Evolutionary conservation across 2,113 vertebrate species (phyloP).

Genomic region (Ariopsis seemanni): DNA sequence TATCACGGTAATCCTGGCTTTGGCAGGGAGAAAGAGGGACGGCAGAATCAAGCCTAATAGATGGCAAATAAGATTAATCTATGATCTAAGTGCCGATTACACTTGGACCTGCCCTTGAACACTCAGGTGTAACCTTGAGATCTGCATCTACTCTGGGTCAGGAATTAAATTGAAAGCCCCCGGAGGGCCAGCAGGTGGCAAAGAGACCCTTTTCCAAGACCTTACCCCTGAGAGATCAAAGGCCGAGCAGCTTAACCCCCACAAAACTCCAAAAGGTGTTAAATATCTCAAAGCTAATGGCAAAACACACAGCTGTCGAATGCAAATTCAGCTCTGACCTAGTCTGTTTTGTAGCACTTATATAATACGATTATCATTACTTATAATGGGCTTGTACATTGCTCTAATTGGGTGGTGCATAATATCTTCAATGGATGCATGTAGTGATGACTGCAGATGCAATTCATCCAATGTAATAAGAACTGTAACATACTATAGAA

Average conservation of each 20-base stretch:
- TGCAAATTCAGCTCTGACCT: constrained; percentile 57
- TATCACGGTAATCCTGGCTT: constrained; percentile 99
- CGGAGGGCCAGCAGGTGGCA: constrained; percentile 76
- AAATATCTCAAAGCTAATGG: constrained; percentile 72
- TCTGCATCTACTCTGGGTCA: constrained; percentile 89
- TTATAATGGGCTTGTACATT: background rate
- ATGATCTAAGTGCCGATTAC: constrained; percentile 99
- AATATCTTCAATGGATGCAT: background rate
- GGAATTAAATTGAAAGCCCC: constrained; percentile 95
- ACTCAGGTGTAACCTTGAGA: constrained; percentile 99
- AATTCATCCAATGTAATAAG: background rate
- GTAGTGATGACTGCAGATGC: background rate
- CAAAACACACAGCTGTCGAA: constrained; percentile 50
- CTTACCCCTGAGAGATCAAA: constrained; percentile 74
- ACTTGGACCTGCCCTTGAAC: constrained; percentile 99
- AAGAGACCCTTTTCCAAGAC: constrained; percentile 82
- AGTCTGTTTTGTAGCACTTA: constrained; percentile 27
- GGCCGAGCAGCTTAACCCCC: constrained; percentile 76
- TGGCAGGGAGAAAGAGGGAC: constrained; percentile 90
- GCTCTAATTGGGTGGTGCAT: background rate
- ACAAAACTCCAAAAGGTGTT: constrained; percentile 73
- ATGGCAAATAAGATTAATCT: constrained; percentile 99
- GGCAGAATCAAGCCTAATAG: constrained; percentile 99
- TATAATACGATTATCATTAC: background rate
- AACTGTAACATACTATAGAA: background rate